A percentile compares a stretch with the other conserved stretches of the same genome.
These are phyloP conservation scores for Misgurnus anguillicaudatus DNA, from an alignment of 2,113 vertebrate species.

Conservation along the genomic window DNA sequence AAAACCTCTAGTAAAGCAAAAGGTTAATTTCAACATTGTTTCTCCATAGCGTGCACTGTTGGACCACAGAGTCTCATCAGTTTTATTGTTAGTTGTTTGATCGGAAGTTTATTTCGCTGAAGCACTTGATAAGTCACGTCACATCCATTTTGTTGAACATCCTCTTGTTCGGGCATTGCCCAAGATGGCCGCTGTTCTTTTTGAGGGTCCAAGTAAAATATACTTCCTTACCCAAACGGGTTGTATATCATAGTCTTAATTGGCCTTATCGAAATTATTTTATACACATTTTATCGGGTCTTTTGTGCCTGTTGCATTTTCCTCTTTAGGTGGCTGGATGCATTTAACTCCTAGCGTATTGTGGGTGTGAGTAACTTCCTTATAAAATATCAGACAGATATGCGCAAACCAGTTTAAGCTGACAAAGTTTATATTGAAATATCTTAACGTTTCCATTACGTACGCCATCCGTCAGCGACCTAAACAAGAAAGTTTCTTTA, in stretches of 20 bases:
- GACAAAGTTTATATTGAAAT: background rate
- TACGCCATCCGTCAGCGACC: background rate
- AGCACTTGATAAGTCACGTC: conserved; percentile 27
- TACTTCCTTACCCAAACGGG: background rate
- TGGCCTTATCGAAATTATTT: background rate
- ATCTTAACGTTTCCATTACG: background rate
- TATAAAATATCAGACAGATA: background rate
- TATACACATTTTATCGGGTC: background rate
- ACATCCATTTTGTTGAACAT: conserved; percentile 59
- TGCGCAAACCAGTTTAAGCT: background rate
- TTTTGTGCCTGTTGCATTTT: background rate
- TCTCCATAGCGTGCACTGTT: background rate
- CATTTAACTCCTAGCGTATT: background rate
- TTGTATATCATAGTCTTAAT: background rate
- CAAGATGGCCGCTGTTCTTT: conserved; percentile 55
- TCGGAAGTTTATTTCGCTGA: background rate
- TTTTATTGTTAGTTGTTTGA: background rate
- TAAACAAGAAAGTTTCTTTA: conserved; percentile 18
- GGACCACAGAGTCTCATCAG: background rate
- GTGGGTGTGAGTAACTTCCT: background rate
- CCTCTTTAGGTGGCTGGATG: background rate
- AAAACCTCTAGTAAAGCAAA: conserved; percentile 26
- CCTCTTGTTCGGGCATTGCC: conserved; percentile 36
- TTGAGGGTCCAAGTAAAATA: background rate
- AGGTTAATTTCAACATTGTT: conserved; percentile 32